Evolutionary conservation across 2,113 vertebrate genomes (phyloP).

Genomic region (Alethe diademata): DNA sequence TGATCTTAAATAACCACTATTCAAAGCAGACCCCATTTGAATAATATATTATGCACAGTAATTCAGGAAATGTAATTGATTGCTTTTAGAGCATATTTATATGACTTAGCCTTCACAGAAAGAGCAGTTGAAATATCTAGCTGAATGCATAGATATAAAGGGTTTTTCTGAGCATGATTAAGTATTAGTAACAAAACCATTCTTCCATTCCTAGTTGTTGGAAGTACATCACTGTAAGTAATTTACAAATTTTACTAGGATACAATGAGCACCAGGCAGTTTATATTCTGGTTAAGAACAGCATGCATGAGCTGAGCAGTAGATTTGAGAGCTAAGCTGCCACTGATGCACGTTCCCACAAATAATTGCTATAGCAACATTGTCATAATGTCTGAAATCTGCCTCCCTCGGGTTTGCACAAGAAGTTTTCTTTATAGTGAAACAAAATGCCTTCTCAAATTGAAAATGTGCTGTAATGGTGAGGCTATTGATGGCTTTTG

Average conservation of each 20-base stretch:
- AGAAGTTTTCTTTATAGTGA: slow-evolving; percentile 65
- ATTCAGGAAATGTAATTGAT: slow-evolving; percentile 1
- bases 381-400: slow-evolving; percentile 65
- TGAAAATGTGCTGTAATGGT: slow-evolving; percentile 38
- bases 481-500: not conserved
- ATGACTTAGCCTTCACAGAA: not conserved
- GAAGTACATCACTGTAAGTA: slow-evolving; percentile 20
- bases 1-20: slow-evolving; percentile 21
- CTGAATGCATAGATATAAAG: not conserved
- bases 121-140: not conserved
- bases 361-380: slow-evolving; percentile 75
- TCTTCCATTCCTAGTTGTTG: slow-evolving; percentile 24
- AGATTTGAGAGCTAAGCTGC: slow-evolving; percentile 39
- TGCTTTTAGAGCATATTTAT: slow-evolving; percentile 6
- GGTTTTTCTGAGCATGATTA: not conserved
- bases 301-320: slow-evolving; percentile 26
- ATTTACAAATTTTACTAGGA: slow-evolving; percentile 46
- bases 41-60: not conserved
- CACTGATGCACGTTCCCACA: slow-evolving; percentile 42
- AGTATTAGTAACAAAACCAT: not conserved
- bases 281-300: slow-evolving; percentile 48
- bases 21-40: not conserved
- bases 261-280: slow-evolving; percentile 36
- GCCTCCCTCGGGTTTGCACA: slow-evolving; percentile 63
- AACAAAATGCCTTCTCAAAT: slow-evolving; percentile 60